A percentile compares a stretch with the other conserved stretches of the same genome.
phyloP scores from a whole-genome alignment of 1,140 invertebrate genomes.

The Camponotus pennsylvanicus region DNA sequence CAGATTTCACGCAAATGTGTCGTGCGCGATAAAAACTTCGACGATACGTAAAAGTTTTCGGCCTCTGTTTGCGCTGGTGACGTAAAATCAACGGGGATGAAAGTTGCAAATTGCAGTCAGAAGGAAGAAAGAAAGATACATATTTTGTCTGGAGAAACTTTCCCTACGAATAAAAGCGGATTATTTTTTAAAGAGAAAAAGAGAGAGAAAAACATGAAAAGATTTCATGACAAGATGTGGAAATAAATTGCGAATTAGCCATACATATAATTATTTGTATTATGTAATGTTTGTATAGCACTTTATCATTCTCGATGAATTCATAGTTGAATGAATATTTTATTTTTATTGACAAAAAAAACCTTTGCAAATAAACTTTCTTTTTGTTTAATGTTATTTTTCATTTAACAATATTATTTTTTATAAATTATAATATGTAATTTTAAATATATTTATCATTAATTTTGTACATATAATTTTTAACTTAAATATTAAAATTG shows the following conservation, averaged over 20 bases:
- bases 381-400: background rate
- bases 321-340: constrained; percentile 32
- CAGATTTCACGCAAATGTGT: constrained; percentile 45
- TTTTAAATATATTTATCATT: background rate
- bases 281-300: background rate
- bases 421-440: background rate
- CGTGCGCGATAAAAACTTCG: constrained; percentile 12
- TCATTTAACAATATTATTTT: background rate
- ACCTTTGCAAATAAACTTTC: background rate
- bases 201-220: background rate
- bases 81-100: constrained; percentile 22
- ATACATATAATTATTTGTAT: constrained; percentile 16
- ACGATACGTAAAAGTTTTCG: constrained; percentile 36
- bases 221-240: background rate
- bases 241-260: background rate
- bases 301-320: constrained; percentile 7
- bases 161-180: constrained; percentile 7
- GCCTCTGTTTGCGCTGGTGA: background rate
- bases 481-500: background rate
- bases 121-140: constrained; percentile 16
- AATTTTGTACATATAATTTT: background rate
- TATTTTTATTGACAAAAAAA: constrained; percentile 23
- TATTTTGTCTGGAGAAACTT: constrained; percentile 10
- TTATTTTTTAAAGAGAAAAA: constrained; percentile 19
- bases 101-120: constrained; percentile 43